These are phyloP conservation scores for Hyalella azteca DNA, from an alignment of 2,888 invertebrate genomes.

Conservation along the genomic window DNA sequence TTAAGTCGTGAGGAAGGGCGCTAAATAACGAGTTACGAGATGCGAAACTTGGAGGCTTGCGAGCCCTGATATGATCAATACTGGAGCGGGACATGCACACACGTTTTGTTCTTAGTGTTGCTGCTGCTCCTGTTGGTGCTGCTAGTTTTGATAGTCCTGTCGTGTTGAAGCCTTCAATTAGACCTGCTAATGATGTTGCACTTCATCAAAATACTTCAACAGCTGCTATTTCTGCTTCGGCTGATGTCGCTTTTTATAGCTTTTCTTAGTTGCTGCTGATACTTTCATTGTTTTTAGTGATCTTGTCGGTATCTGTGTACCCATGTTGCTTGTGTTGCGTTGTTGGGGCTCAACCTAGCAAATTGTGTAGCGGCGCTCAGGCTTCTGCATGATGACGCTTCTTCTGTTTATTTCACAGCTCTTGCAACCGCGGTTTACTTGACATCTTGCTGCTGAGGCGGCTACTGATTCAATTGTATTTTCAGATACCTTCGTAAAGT, in stretches of 20 bases:
- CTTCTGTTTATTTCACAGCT: too few species aligned
- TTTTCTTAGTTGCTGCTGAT: not conserved
- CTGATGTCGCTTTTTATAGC: not conserved
- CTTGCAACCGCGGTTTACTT: too few species aligned
- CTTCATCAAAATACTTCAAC: not conserved
- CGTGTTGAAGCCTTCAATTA: not conserved
- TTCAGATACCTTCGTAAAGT: too few species aligned
- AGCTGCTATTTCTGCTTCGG: not conserved
- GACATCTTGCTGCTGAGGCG: too few species aligned
- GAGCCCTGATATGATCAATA: constrained; percentile 23
- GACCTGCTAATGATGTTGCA: not conserved
- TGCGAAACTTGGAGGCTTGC: constrained; percentile 32
- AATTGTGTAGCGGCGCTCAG: too few species aligned
- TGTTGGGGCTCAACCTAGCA: not conserved
- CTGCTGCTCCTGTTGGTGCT: not conserved
- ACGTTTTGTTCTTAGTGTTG: not conserved
- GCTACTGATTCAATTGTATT: too few species aligned
- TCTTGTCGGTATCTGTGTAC: not conserved
- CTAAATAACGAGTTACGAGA: constrained; percentile 25
- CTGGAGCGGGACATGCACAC: not conserved
- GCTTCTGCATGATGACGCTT: too few species aligned
- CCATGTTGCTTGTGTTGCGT: not conserved
- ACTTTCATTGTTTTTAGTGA: not conserved
- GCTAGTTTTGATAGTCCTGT: not conserved
- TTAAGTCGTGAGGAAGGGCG: constrained; percentile 16